A percentile compares a stretch with the other conserved stretches of the same genome.
phyloP scores from a whole-genome alignment of 2,113 vertebrate species.

The Oostethus manadensis region DNA sequence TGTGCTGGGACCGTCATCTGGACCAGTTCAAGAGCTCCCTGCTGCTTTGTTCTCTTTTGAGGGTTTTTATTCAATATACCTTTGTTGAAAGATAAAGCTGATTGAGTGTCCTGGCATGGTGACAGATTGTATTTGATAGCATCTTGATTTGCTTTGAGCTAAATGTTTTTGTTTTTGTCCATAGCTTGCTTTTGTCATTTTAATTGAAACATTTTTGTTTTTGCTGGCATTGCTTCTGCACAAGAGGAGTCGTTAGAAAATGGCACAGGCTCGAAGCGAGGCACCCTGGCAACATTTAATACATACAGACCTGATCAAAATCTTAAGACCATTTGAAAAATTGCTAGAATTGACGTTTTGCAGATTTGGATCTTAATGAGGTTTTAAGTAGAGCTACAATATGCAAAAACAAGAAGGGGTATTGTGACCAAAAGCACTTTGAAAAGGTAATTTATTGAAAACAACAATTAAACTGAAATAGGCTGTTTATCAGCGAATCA shows the following conservation, averaged over 20 bases:
- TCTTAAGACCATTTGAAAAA: too few species aligned
- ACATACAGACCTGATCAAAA: too few species aligned
- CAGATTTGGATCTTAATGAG: too few species aligned
- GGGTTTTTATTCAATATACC: conserved; percentile 14
- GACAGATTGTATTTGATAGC: conserved; percentile 32
- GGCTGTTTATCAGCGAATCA: too few species aligned
- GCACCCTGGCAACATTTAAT: conserved; percentile 32
- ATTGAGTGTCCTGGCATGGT: conserved; percentile 76
- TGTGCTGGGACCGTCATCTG: conserved; percentile 13
- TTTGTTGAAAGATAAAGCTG: conserved; percentile 55
- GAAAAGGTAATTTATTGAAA: too few species aligned
- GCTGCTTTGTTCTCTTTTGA: conserved; percentile 28
- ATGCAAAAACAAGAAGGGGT: too few species aligned
- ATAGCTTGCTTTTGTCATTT: conserved; percentile 22
- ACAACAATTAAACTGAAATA: too few species aligned
- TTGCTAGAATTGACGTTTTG: too few species aligned
- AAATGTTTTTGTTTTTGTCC: conserved; percentile 12
- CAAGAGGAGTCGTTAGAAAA: conserved; percentile 17
- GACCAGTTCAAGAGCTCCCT: conserved; percentile 32
- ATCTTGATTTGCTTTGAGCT: conserved; percentile 30
- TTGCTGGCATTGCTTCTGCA: conserved; percentile 45
- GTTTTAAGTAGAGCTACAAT: too few species aligned
- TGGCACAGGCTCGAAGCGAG: conserved; percentile 52
- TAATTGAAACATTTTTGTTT: conserved; percentile 21
- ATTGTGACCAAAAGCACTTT: too few species aligned